phyloP scores from a whole-genome alignment of 2,888 invertebrate genomes.

The Archips crataeganus region DNA sequence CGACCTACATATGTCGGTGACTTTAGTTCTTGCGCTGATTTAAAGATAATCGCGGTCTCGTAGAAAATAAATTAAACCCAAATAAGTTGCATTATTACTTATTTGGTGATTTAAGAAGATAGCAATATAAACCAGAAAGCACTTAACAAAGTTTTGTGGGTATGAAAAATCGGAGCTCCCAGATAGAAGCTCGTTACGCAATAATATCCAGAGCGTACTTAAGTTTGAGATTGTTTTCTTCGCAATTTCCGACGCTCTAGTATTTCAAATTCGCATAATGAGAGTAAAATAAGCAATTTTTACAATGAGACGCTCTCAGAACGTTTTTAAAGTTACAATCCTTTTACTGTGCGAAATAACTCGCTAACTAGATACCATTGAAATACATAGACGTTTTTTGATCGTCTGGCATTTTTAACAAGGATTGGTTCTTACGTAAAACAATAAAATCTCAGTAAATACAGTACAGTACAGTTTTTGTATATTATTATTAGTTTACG shows the following conservation, averaged over 20 bases:
- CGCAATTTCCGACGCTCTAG: constrained; percentile 17
- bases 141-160: constrained; percentile 1
- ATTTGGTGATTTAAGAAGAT: not conserved
- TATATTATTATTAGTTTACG: too few species aligned
- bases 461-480: too few species aligned
- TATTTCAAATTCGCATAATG: not conserved
- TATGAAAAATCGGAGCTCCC: not conserved
- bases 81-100: too few species aligned
- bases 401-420: too few species aligned
- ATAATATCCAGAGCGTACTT: constrained; percentile 19
- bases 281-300: constrained; percentile 8
- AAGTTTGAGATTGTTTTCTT: constrained; percentile 24
- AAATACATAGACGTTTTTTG: too few species aligned
- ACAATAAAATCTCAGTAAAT: too few species aligned
- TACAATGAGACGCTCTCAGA: not conserved
- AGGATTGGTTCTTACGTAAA: too few species aligned
- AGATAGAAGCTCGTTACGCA: constrained; percentile 17
- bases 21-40: too few species aligned
- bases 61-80: too few species aligned
- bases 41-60: too few species aligned
- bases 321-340: not conserved
- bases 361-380: not conserved
- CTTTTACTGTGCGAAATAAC: not conserved
- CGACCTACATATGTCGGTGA: too few species aligned
- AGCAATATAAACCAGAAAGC: not conserved